A percentile compares a stretch with the other conserved stretches of the same genome.
These are phyloP conservation scores for Planococcus citri DNA, from an alignment of 1,140 invertebrate species.

Conservation along the genomic window DNA sequence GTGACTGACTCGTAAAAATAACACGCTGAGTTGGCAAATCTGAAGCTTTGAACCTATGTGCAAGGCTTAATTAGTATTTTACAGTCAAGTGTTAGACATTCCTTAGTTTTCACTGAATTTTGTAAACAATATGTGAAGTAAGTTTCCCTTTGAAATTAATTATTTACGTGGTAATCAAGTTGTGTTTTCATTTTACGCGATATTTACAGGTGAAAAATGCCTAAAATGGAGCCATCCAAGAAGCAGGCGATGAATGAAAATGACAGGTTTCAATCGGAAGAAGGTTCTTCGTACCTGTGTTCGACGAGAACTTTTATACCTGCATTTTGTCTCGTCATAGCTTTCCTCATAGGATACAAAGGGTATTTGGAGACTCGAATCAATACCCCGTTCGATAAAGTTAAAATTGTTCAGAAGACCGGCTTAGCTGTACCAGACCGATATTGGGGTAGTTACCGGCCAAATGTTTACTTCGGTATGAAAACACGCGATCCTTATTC, in stretches of 20 bases:
- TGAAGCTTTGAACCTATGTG: too few relatives aligned
- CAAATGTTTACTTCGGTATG: slow-evolving; percentile 78
- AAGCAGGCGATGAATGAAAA: neutral
- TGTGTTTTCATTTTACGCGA: too few relatives aligned
- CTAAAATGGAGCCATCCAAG: neutral
- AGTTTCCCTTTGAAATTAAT: too few relatives aligned
- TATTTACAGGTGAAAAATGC: neutral
- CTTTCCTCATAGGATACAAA: slow-evolving; percentile 40
- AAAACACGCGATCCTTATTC: slow-evolving; percentile 80
- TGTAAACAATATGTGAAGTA: too few relatives aligned
- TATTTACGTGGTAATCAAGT: too few relatives aligned
- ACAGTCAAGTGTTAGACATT: too few relatives aligned
- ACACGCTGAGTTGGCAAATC: too few relatives aligned
- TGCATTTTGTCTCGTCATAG: neutral
- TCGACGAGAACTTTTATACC: neutral
- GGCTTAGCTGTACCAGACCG: neutral
- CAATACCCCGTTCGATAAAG: slow-evolving; percentile 66
- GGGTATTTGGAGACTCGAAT: slow-evolving; percentile 77
- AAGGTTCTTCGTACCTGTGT: neutral
- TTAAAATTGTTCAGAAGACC: slow-evolving; percentile 42
- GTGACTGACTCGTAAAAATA: too few relatives aligned
- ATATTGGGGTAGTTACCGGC: slow-evolving; percentile 78
- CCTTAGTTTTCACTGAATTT: too few relatives aligned
- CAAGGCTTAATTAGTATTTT: too few relatives aligned
- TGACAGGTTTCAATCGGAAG: neutral